phyloP scores from a whole-genome alignment of 2,113 vertebrate genomes.

The Marcusenius ussheri region DNA sequence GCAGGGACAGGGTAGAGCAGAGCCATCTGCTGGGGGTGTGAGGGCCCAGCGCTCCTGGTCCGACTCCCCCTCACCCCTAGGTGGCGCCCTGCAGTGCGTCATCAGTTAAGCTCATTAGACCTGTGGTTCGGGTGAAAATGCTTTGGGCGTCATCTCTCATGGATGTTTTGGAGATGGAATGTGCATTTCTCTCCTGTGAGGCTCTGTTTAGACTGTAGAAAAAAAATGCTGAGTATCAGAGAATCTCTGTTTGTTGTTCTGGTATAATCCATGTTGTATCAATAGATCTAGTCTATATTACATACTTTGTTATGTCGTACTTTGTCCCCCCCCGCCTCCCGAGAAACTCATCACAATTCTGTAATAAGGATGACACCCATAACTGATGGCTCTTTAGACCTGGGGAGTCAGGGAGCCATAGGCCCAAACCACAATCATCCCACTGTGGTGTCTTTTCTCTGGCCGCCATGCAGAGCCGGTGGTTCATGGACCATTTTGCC shows the following conservation, averaged over 20 bases:
- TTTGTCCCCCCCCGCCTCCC: too few species aligned
- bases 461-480: not conserved
- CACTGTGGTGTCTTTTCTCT: not conserved
- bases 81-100: not conserved
- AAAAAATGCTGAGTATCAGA: not conserved
- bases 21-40: not conserved
- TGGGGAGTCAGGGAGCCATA: not conserved
- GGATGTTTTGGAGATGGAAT: not conserved
- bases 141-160: not conserved
- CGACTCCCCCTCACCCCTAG: not conserved
- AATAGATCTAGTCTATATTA: not conserved
- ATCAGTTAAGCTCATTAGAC: not conserved
- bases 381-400: not conserved
- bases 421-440: not conserved
- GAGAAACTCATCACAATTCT: not conserved
- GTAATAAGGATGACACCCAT: not conserved
- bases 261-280: not conserved
- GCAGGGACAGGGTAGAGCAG: not conserved
- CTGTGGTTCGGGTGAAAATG: not conserved
- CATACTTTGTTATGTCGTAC: not conserved
- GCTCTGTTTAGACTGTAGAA: not conserved
- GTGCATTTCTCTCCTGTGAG: not conserved
- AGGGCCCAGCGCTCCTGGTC: not conserved
- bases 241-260: not conserved
- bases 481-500: not conserved